Percentiles rank a stretch among this genome's conserved stretches.
These are phyloP conservation scores for Microcebus murinus DNA, from an alignment of 2,113 vertebrate genomes.

Conservation along the genomic window DNA sequence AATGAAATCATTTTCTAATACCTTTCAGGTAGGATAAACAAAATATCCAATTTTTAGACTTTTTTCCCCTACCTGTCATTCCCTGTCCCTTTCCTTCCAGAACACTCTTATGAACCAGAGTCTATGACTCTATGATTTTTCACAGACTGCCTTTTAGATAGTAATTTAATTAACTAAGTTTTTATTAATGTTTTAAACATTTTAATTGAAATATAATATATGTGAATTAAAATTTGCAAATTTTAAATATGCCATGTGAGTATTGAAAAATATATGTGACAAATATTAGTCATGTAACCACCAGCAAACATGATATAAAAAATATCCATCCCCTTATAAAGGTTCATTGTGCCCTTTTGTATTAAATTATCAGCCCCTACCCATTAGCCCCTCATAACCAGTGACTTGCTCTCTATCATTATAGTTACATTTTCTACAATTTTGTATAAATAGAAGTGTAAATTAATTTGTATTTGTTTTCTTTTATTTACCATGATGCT, in stretches of 20 bases:
- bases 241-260: neutral
- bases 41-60: neutral
- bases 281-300: neutral
- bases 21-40: neutral
- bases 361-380: neutral
- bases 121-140: neutral
- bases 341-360: neutral
- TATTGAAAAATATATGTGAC: neutral
- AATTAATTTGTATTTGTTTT: too few relatives aligned
- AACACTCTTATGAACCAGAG: neutral
- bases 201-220: neutral
- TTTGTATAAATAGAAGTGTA: too few relatives aligned
- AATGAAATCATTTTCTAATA: neutral
- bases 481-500: too few relatives aligned
- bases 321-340: neutral
- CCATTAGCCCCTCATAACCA: neutral
- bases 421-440: neutral
- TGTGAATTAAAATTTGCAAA: neutral
- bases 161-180: neutral
- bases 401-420: neutral
- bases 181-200: neutral
- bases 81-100: neutral
- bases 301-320: neutral
- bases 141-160: neutral
- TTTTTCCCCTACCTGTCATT: neutral